phyloP scores from a whole-genome alignment of 2,113 vertebrate species.

The Piprites chloris region DNA sequence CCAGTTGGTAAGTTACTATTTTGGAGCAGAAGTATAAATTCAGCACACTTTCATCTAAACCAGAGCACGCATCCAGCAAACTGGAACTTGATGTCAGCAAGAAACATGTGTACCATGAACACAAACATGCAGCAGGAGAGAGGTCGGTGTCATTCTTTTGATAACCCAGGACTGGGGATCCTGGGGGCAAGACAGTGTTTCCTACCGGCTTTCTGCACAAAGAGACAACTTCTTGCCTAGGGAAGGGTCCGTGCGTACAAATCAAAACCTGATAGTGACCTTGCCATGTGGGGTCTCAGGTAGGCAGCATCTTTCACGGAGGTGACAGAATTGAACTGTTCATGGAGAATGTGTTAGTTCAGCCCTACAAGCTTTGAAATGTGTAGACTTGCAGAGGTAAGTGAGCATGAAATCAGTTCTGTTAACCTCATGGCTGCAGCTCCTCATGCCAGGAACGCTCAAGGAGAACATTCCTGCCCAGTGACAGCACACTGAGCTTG shows the following conservation, averaged over 20 bases:
- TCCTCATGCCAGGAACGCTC: background rate
- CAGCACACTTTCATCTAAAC: slow-evolving; percentile 15
- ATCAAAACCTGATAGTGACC: background rate
- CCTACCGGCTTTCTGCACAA: background rate
- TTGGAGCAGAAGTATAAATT: slow-evolving; percentile 14
- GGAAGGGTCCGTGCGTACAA: background rate
- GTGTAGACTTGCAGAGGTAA: background rate
- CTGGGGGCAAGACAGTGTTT: background rate
- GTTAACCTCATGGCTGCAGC: background rate
- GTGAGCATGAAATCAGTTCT: background rate
- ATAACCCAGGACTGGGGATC: background rate
- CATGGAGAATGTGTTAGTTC: background rate
- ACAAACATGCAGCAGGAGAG: background rate
- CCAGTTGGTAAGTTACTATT: background rate
- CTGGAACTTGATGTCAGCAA: background rate
- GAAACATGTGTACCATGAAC: background rate
- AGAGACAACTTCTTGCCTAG: background rate
- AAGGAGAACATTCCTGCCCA: background rate
- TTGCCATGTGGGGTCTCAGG: background rate
- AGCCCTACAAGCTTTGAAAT: background rate
- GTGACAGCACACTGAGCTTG: background rate
- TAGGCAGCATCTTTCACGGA: background rate
- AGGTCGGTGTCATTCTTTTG: background rate
- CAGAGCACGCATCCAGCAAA: background rate
- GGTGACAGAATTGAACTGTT: background rate